Conservation (phyloP, 2,113 vertebrate genomes). For the Zosterops pallidus region DNA sequence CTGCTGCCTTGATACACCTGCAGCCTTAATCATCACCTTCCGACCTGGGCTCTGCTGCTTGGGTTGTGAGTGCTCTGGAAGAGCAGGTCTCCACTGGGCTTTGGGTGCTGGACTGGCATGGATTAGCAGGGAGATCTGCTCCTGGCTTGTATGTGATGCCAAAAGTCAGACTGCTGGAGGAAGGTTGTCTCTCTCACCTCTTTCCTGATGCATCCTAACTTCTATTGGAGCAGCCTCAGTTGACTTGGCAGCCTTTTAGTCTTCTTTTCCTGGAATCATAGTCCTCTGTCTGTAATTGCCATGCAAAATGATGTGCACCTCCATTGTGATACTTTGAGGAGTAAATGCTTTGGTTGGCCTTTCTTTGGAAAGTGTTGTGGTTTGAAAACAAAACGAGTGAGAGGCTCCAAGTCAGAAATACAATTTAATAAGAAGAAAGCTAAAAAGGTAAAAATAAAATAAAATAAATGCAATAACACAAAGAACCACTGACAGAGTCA, state of each 20-base stretch:
- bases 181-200: background rate
- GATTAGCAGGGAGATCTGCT: background rate
- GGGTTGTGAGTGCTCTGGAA: rapidly evolving
- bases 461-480: too few relatives aligned
- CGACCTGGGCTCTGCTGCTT: background rate
- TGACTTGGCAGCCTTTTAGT: background rate
- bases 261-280: background rate
- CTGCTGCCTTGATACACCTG: background rate
- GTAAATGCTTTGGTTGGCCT: background rate
- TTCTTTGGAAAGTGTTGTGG: background rate
- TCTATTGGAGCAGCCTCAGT: background rate
- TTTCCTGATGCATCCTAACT: background rate
- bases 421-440: too few relatives aligned
- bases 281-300: background rate
- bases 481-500: too few relatives aligned
- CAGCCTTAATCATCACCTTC: background rate
- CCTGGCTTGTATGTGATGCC: background rate
- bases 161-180: background rate
- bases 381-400: too few relatives aligned
- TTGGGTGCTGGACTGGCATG: background rate
- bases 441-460: too few relatives aligned
- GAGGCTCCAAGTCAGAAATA: too few relatives aligned
- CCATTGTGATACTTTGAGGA: background rate
- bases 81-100: background rate
- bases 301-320: background rate